Conservation (phyloP, 1,140 invertebrate genomes). For the Bombus waltoni region DNA sequence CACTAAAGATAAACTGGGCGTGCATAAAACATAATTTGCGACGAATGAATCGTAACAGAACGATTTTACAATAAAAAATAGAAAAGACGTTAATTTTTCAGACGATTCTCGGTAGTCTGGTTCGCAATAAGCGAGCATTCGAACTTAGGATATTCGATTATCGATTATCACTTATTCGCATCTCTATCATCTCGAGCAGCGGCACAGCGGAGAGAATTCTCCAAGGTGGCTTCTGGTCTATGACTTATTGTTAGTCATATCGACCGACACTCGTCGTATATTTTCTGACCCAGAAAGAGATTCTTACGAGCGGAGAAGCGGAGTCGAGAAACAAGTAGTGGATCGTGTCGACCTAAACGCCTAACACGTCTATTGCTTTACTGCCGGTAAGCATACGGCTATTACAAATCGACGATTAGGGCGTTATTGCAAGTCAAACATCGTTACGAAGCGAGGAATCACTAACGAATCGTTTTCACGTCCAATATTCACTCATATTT, state of each 20-base stretch:
- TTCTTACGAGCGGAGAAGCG: slow-evolving; percentile 28
- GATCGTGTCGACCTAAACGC: slow-evolving; percentile 48
- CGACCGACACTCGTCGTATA: slow-evolving; percentile 55
- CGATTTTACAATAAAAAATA: not conserved
- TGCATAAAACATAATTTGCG: slow-evolving; percentile 21
- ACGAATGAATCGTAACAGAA: not conserved
- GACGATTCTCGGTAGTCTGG: no score
- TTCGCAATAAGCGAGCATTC: not conserved
- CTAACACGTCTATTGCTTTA: slow-evolving; percentile 23
- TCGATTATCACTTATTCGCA: slow-evolving; percentile 45
- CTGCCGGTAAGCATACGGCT: slow-evolving; percentile 33
- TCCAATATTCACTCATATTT: no score
- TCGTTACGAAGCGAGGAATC: slow-evolving; percentile 20
- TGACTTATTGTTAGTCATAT: slow-evolving; percentile 62
- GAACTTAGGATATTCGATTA: slow-evolving; percentile 15
- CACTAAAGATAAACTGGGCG: slow-evolving; percentile 12
- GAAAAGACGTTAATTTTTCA: not conserved
- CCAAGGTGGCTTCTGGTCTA: slow-evolving; percentile 24
- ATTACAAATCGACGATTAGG: slow-evolving; percentile 73
- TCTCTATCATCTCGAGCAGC: slow-evolving; percentile 30
- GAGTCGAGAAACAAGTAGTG: slow-evolving; percentile 23
- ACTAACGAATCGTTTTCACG: not conserved
- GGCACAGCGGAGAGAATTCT: not conserved
- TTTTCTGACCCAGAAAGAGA: slow-evolving; percentile 70
- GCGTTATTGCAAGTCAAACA: slow-evolving; percentile 57